Percentiles rank a stretch among this genome's conserved stretches.
phyloP scores from a whole-genome alignment of 2,888 invertebrate species.

The Polia nebulosa region DNA sequence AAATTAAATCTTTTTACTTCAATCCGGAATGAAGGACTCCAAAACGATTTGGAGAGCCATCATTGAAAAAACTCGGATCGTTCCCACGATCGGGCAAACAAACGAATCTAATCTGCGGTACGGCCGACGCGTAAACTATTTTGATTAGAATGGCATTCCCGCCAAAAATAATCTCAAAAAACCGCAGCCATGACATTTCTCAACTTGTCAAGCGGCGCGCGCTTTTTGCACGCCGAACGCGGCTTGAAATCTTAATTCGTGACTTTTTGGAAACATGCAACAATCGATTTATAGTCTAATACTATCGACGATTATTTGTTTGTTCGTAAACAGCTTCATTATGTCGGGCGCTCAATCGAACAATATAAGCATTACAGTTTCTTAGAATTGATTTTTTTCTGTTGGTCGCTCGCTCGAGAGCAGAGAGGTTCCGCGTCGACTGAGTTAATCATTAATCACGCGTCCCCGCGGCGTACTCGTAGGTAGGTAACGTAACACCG shows the following conservation, averaged over 20 bases:
- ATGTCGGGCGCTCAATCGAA: conserved; percentile 70
- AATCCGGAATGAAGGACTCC: conserved; percentile 68
- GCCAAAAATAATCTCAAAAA: conserved; percentile 84
- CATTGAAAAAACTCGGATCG: conserved; percentile 73
- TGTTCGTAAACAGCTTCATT: conserved; percentile 82
- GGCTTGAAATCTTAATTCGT: conserved; percentile 89
- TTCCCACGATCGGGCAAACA: conserved; percentile 82
- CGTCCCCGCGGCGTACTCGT: conserved; percentile 73
- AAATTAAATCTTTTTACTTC: conserved; percentile 66
- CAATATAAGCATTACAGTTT: conserved; percentile 69
- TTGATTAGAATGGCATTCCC: conserved; percentile 90
- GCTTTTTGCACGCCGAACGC: conserved; percentile 84
- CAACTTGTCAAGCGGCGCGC: conserved; percentile 84
- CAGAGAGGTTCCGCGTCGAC: conserved; percentile 74
- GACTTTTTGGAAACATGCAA: conserved; percentile 74
- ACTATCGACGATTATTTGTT: conserved; percentile 82
- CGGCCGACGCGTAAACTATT: conserved; percentile 88
- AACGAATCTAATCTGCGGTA: conserved; percentile 73
- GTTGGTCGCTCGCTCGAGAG: conserved; percentile 60
- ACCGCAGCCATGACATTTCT: conserved; percentile 85
- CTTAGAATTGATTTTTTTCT: conserved; percentile 76
- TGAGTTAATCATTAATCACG: conserved; percentile 84
- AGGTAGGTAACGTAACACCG: conserved; percentile 85
- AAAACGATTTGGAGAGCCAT: conserved; percentile 64
- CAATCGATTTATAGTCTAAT: conserved; percentile 81